Conservation (phyloP, 1,140 invertebrate species). For the Brachionus rotundiformis region DNA sequence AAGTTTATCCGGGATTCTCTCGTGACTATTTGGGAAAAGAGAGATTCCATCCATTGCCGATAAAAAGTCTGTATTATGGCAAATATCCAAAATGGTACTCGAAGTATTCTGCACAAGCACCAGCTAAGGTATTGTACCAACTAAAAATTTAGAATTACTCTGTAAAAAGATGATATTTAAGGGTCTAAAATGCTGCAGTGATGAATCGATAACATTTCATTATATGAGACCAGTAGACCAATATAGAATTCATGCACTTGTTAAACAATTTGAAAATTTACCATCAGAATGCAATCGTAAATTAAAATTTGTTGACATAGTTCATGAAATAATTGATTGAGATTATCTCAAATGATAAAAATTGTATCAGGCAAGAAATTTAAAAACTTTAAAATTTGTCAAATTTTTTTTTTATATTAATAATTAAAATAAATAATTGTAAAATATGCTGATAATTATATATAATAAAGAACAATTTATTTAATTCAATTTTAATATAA, state of each 20-base stretch:
- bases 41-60: constrained; percentile 73
- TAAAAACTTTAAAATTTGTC: not conserved
- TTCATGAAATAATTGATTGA: constrained; percentile 1
- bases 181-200: constrained; percentile 90
- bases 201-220: constrained; percentile 93
- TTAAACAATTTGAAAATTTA: not conserved
- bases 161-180: constrained; percentile 62
- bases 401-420: too few relatives aligned
- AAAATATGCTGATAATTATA: too few relatives aligned
- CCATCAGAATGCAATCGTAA: not conserved
- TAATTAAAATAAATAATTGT: too few relatives aligned
- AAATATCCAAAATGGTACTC: constrained; percentile 25
- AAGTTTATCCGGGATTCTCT: constrained; percentile 82
- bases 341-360: too few relatives aligned
- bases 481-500: too few relatives aligned
- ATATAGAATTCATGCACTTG: not conserved
- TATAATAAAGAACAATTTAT: too few relatives aligned
- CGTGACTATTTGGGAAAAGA: constrained; percentile 79
- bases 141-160: not conserved
- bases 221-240: constrained; percentile 70
- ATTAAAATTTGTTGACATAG: constrained; percentile 22
- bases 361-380: not conserved
- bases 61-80: constrained; percentile 32
- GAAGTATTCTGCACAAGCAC: constrained; percentile 9
- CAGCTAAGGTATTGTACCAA: not conserved